Evolutionary conservation across 1,140 invertebrate species (phyloP).

Genomic region (Hycleus cichorii): DNA sequence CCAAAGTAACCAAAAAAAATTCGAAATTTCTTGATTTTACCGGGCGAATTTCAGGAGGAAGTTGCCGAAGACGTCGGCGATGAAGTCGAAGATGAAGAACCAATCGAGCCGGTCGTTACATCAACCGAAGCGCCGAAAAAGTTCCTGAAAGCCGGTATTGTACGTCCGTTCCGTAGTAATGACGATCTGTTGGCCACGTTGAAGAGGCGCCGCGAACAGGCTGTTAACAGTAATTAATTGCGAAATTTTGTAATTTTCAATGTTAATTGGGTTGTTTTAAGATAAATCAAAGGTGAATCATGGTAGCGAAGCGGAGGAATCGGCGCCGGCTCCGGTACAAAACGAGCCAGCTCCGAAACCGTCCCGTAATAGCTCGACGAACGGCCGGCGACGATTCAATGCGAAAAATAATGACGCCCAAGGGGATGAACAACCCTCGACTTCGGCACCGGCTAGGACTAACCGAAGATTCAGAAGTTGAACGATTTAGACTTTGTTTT

Average conservation of each 20-base stretch:
- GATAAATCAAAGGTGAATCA: constrained; percentile 20
- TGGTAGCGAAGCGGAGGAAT: constrained; percentile 20
- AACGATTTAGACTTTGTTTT: constrained; percentile 1
- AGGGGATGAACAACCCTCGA: constrained; percentile 17
- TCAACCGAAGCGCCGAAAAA: constrained; percentile 60
- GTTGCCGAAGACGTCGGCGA: constrained; percentile 39
- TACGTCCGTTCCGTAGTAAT: constrained; percentile 62
- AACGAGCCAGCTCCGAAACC: constrained; percentile 6
- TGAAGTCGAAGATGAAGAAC: constrained; percentile 43
- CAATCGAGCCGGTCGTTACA: constrained; percentile 41
- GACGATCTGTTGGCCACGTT: constrained; percentile 62
- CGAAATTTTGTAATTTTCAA: constrained; percentile 8
- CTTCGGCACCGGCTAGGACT: constrained; percentile 28
- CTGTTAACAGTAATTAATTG: constrained; percentile 30
- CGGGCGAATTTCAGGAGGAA: constrained; percentile 32
- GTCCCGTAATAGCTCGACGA: constrained; percentile 6
- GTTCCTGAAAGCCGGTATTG: constrained; percentile 51
- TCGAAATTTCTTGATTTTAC: neutral
- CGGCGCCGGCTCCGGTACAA: constrained; percentile 7
- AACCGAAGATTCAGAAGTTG: constrained; percentile 37
- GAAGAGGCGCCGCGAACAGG: constrained; percentile 56
- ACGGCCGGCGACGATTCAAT: constrained; percentile 23
- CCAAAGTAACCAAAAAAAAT: neutral
- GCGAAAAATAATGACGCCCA: constrained; percentile 22
- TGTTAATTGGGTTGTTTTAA: constrained; percentile 8